These are phyloP conservation scores for Lepus oiostolus DNA, from an alignment of 2,797 vertebrate species.

Conservation along the genomic window DNA sequence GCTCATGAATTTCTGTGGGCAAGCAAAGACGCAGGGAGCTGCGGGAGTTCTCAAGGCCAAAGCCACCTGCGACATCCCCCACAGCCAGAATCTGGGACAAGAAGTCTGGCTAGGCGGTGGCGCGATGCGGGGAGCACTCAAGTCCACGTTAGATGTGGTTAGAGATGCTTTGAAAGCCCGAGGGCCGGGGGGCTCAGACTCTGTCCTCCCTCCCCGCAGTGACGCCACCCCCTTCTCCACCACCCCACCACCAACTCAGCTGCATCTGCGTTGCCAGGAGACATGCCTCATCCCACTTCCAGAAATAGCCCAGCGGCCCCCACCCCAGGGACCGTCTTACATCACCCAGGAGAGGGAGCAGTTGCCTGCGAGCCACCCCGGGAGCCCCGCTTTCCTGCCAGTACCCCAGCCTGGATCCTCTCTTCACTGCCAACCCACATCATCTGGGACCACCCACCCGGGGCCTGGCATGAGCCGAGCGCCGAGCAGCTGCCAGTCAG, in stretches of 20 bases:
- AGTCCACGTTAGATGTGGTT: not conserved
- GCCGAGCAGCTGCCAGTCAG: slow-evolving; percentile 4
- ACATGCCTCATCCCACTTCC: slow-evolving; percentile 82
- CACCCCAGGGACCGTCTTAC: slow-evolving; percentile 83
- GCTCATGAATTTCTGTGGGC: not conserved
- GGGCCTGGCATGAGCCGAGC: slow-evolving; percentile 27
- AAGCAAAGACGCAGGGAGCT: not conserved
- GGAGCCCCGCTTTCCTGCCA: slow-evolving; percentile 68
- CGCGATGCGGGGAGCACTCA: not conserved
- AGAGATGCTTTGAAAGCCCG: not conserved
- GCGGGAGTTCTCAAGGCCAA: not conserved
- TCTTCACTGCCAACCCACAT: slow-evolving; percentile 29
- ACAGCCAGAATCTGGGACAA: slow-evolving; percentile 61
- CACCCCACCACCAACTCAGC: slow-evolving; percentile 64
- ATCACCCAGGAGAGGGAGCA: slow-evolving; percentile 86
- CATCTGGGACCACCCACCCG: slow-evolving; percentile 73
- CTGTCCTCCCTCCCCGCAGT: not conserved
- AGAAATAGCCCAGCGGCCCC: slow-evolving; percentile 81
- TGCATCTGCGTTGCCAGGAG: slow-evolving; percentile 82
- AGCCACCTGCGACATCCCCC: slow-evolving; percentile 31
- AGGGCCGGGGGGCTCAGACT: not conserved
- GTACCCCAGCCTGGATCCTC: slow-evolving; percentile 46
- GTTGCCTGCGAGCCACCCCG: slow-evolving; percentile 59
- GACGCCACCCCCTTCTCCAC: slow-evolving; percentile 57
- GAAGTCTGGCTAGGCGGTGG: not conserved